These are phyloP conservation scores for Mimas tiliae DNA, from an alignment of 2,888 invertebrate species.

Conservation along the genomic window DNA sequence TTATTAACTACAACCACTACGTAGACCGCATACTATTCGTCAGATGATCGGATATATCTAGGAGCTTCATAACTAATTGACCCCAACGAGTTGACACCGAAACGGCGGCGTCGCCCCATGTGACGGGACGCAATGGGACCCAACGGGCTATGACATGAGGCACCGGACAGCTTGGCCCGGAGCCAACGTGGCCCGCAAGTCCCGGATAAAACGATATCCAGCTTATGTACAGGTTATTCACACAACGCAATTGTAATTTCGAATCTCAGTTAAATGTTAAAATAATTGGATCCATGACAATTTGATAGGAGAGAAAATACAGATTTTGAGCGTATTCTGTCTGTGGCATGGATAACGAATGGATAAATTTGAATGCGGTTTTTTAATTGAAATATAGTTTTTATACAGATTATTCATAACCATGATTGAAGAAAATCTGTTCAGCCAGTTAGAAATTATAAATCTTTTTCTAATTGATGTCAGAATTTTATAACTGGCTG, in stretches of 20 bases:
- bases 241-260: constrained; percentile 57
- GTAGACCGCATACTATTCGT: neutral
- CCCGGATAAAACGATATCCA: constrained; percentile 54
- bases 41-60: neutral
- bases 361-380: no score
- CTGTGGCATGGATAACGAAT: no score
- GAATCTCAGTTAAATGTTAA: constrained; percentile 45
- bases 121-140: constrained; percentile 50
- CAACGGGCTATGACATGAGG: constrained; percentile 45
- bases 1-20: neutral
- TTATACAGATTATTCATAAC: no score
- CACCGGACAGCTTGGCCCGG: constrained; percentile 59
- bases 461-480: no score
- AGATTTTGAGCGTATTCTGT: no score
- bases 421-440: no score
- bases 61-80: constrained; percentile 49
- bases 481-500: no score
- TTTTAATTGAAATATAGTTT: no score
- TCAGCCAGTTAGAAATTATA: no score
- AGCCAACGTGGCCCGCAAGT: constrained; percentile 64
- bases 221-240: constrained; percentile 57
- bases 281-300: no score
- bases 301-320: no score
- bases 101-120: constrained; percentile 43
- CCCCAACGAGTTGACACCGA: constrained; percentile 48